Conservation (phyloP, 1,140 invertebrate genomes). For the Drosophila auraria region DNA sequence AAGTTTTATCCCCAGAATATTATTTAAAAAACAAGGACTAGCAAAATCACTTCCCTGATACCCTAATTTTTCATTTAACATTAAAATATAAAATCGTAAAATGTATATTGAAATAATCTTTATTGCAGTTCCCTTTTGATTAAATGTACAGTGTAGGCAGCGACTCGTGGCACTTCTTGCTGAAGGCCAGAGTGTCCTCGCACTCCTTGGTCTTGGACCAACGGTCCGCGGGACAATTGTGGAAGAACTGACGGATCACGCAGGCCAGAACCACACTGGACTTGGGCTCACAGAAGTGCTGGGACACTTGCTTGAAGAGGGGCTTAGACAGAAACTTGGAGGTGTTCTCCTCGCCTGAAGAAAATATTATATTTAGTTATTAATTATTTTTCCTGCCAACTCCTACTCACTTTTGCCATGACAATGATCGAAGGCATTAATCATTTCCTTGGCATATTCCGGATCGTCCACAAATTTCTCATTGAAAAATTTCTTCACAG, state of each 20-base stretch:
- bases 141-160: constrained; percentile 47
- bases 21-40: too few relatives aligned
- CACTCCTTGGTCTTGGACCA: constrained; percentile 65
- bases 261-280: constrained; percentile 64
- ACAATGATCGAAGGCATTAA: constrained; percentile 71
- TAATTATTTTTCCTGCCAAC: not conserved
- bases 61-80: too few relatives aligned
- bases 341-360: constrained; percentile 49
- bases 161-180: constrained; percentile 59
- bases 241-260: constrained; percentile 74
- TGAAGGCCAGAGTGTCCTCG: constrained; percentile 51
- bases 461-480: constrained; percentile 38
- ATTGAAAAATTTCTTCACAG: constrained; percentile 41
- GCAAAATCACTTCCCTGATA: not conserved
- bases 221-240: constrained; percentile 65
- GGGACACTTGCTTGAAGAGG: constrained; percentile 40
- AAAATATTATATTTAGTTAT: too few relatives aligned
- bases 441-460: constrained; percentile 73
- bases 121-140: not conserved
- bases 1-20: too few relatives aligned
- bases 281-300: constrained; percentile 58
- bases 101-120: not conserved
- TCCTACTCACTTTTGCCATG: constrained; percentile 56
- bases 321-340: constrained; percentile 61
- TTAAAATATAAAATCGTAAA: not conserved